Evolutionary conservation across 1,140 invertebrate species (phyloP).

Genomic region (Tetramorium parvispinum): DNA sequence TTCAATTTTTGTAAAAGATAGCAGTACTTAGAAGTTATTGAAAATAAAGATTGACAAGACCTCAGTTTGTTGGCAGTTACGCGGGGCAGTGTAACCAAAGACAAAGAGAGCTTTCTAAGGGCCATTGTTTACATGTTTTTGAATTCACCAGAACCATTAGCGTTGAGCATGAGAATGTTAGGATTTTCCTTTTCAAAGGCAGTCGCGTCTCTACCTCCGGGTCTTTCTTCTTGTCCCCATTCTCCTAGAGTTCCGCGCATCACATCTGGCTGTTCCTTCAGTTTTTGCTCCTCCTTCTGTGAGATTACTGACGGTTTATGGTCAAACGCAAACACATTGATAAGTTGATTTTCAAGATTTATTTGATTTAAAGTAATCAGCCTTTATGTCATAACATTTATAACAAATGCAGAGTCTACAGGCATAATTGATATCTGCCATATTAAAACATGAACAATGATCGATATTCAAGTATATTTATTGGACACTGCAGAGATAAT

Average conservation of each 20-base stretch:
- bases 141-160: constrained; percentile 89
- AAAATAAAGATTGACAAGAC: constrained; percentile 10
- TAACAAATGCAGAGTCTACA: constrained; percentile 35
- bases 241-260: constrained; percentile 89
- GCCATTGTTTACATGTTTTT: constrained; percentile 90
- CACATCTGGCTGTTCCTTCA: constrained; percentile 89
- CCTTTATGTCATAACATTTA: constrained; percentile 1
- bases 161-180: constrained; percentile 91
- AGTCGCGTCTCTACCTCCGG: constrained; percentile 88
- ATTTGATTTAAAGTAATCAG: constrained; percentile 32
- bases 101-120: not conserved
- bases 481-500: not conserved
- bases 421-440: not conserved
- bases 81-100: constrained; percentile 34
- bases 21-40: constrained; percentile 8
- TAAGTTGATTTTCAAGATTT: constrained; percentile 48
- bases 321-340: constrained; percentile 65
- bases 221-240: constrained; percentile 90
- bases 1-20: not conserved
- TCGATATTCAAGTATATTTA: not conserved
- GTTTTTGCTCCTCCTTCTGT: constrained; percentile 89
- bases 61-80: constrained; percentile 28
- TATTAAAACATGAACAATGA: not conserved
- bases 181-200: constrained; percentile 92
- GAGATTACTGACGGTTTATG: constrained; percentile 83